Evolutionary conservation across 2,797 vertebrate species (phyloP).

Genomic region (Mareca penelope): DNA sequence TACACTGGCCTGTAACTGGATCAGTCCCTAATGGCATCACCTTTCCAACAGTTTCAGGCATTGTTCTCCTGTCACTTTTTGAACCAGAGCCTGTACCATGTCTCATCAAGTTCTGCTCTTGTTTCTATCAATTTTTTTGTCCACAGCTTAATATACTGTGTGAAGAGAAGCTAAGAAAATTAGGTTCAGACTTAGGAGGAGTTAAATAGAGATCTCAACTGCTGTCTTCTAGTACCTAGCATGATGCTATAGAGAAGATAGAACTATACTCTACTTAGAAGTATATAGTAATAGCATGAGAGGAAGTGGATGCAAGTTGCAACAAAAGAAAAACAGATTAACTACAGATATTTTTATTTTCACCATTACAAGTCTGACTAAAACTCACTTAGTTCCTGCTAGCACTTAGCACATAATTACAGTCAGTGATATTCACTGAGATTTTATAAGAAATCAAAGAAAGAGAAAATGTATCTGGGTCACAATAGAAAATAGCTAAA

Average conservation of each 20-base stretch:
- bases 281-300: not conserved
- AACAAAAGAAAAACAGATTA: not conserved
- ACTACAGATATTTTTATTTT: not conserved
- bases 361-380: not conserved
- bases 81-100: not conserved
- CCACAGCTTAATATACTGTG: not conserved
- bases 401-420: not conserved
- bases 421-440: not conserved
- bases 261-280: too few species aligned
- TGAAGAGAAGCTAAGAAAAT: not conserved
- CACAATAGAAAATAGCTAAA: not conserved
- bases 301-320: not conserved
- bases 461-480: not conserved
- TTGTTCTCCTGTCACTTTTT: not conserved
- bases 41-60: not conserved
- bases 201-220: not conserved
- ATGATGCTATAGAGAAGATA: too few species aligned
- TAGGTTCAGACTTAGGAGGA: not conserved
- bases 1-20: not conserved
- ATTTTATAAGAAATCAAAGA: not conserved
- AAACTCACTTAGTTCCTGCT: not conserved
- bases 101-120: not conserved
- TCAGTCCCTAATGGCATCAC: not conserved
- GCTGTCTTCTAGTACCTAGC: not conserved
- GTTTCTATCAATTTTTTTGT: not conserved